Conservation (phyloP, 2,797 vertebrate species). For the Rallus crepitans region DNA sequence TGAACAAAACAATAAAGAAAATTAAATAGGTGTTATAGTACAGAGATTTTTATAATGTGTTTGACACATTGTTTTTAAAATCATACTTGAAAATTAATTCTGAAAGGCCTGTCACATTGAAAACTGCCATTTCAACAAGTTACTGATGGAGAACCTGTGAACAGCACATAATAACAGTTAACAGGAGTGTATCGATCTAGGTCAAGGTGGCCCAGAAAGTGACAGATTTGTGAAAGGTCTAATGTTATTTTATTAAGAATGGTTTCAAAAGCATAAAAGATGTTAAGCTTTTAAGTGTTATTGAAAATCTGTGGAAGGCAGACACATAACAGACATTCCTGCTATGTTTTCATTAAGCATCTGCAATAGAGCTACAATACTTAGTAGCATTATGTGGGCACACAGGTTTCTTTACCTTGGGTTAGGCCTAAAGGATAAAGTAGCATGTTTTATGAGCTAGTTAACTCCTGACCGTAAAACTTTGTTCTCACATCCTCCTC, state of each 20-base stretch:
- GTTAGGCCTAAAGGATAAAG: neutral
- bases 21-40: neutral
- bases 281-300: conserved; percentile 25
- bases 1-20: neutral
- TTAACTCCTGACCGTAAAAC: neutral
- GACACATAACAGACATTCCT: neutral
- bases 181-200: conserved; percentile 39
- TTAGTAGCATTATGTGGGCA: neutral
- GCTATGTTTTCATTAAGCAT: neutral
- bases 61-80: conserved; percentile 29
- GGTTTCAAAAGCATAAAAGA: conserved; percentile 42
- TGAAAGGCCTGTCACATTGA: neutral
- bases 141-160: conserved; percentile 25
- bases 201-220: conserved; percentile 4
- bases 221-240: conserved; percentile 40
- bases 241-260: conserved; percentile 33
- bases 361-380: neutral
- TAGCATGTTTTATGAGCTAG: neutral
- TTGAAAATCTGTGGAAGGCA: conserved; percentile 30
- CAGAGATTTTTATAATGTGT: neutral
- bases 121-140: conserved; percentile 40
- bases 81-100: conserved; percentile 49
- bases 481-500: neutral
- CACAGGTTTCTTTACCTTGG: neutral
- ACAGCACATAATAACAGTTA: conserved; percentile 27